Evolutionary conservation across 1,140 invertebrate genomes (phyloP).

Genomic region (Lepidotrigona ventralis): DNA sequence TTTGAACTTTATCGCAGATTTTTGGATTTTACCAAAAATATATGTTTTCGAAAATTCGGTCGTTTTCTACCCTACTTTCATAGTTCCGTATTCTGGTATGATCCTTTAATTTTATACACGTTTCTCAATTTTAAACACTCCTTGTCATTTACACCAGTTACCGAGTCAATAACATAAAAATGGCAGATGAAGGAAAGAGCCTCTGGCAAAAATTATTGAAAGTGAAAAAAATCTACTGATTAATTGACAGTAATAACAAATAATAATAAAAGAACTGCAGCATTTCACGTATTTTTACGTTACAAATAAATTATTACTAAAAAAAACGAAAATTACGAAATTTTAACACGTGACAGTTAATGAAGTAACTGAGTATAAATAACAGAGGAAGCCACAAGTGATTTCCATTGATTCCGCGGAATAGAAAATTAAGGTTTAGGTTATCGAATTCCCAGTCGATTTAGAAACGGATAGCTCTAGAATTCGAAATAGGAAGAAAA

Average conservation of each 20-base stretch:
- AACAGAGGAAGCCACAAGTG: background rate
- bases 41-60: background rate
- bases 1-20: background rate
- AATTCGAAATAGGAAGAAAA: background rate
- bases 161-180: background rate
- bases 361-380: background rate
- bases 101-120: background rate
- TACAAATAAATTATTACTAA: background rate
- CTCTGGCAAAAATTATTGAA: background rate
- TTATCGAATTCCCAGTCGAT: conserved; percentile 20
- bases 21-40: background rate
- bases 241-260: background rate
- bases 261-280: background rate
- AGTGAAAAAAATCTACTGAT: background rate
- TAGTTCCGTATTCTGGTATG: background rate
- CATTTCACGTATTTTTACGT: background rate
- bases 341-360: background rate
- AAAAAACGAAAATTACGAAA: background rate
- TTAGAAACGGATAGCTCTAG: background rate
- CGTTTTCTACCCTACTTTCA: background rate
- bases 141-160: background rate
- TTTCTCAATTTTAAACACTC: background rate
- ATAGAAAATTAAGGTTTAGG: background rate
- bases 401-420: background rate
- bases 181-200: background rate